Evolutionary conservation across 2,797 vertebrate species (phyloP).

Genomic region (Enteromius treurensis): DNA sequence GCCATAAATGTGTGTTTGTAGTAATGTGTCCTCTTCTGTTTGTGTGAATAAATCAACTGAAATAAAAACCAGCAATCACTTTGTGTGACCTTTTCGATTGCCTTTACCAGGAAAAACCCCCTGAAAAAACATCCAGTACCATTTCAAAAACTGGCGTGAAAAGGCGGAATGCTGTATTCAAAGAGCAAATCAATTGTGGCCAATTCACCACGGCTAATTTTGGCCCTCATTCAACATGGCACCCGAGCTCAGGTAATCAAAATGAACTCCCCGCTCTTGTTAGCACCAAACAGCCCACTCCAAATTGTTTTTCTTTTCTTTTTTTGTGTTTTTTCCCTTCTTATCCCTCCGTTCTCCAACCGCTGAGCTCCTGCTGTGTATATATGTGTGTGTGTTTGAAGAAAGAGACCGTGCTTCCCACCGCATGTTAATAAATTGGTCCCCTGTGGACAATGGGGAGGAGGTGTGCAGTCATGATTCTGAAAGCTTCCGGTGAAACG

Average conservation of each 20-base stretch:
- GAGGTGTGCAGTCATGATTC: conserved; percentile 39
- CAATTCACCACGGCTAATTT: conserved; percentile 46
- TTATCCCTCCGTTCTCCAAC: background rate
- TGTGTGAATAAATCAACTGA: conserved; percentile 33
- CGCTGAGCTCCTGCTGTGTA: conserved; percentile 1
- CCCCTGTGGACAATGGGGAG: conserved; percentile 58
- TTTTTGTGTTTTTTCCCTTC: background rate
- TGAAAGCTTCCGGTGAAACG: conserved; percentile 48
- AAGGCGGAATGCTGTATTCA: conserved; percentile 33
- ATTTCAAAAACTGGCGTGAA: conserved; percentile 17
- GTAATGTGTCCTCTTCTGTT: background rate
- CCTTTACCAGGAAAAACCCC: background rate
- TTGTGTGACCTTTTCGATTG: conserved; percentile 19
- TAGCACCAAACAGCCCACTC: conserved; percentile 28
- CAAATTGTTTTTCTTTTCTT: conserved; percentile 41
- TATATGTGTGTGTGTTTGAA: conserved; percentile 10
- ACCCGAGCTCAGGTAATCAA: conserved; percentile 45
- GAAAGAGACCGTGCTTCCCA: conserved; percentile 52
- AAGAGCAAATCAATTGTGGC: conserved; percentile 48
- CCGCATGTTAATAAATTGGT: conserved; percentile 82
- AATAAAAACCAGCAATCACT: conserved; percentile 39
- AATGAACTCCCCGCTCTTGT: conserved; percentile 41
- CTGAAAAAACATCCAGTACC: conserved; percentile 3
- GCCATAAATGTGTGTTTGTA: background rate
- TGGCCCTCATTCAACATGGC: conserved; percentile 46